A percentile compares a stretch with the other conserved stretches of the same genome.
These are phyloP conservation scores for Cygnus olor DNA, from an alignment of 2,797 vertebrate genomes.

Conservation along the genomic window DNA sequence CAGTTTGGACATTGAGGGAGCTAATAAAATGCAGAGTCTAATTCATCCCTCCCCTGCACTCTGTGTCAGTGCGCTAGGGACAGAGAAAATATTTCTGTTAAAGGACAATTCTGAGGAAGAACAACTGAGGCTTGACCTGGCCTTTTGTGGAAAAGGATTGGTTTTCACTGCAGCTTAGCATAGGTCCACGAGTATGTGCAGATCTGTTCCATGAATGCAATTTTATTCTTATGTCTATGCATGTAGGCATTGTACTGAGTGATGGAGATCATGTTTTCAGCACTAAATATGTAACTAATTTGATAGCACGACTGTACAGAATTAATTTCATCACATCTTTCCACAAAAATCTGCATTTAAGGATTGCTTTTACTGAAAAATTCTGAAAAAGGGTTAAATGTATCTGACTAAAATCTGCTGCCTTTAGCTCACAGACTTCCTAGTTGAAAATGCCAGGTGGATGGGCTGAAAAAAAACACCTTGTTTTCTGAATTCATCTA, in stretches of 20 bases:
- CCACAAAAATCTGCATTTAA: background rate
- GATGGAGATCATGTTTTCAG: background rate
- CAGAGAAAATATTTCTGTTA: background rate
- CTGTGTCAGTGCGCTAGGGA: background rate
- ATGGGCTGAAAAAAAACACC: background rate
- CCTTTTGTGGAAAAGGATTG: background rate
- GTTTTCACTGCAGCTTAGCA: background rate
- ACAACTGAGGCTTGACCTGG: background rate
- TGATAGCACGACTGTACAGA: background rate
- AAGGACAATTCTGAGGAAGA: background rate
- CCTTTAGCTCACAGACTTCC: conserved; percentile 26
- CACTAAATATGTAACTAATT: background rate
- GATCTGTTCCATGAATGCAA: background rate
- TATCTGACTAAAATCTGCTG: conserved; percentile 15
- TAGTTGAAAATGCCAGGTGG: conserved; percentile 20
- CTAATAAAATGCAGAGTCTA: conserved; percentile 31
- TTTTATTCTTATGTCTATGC: background rate
- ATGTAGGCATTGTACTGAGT: background rate
- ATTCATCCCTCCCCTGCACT: background rate
- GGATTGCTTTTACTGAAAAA: conserved; percentile 10
- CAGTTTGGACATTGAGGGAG: conserved; percentile 29
- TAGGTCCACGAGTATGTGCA: rapidly evolving
- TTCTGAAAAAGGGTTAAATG: conserved; percentile 3
- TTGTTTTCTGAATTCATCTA: background rate
- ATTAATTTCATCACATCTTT: conserved; percentile 24